Evolutionary conservation across 2,888 invertebrate genomes (phyloP).

Genomic region (Hemaris fuciformis): DNA sequence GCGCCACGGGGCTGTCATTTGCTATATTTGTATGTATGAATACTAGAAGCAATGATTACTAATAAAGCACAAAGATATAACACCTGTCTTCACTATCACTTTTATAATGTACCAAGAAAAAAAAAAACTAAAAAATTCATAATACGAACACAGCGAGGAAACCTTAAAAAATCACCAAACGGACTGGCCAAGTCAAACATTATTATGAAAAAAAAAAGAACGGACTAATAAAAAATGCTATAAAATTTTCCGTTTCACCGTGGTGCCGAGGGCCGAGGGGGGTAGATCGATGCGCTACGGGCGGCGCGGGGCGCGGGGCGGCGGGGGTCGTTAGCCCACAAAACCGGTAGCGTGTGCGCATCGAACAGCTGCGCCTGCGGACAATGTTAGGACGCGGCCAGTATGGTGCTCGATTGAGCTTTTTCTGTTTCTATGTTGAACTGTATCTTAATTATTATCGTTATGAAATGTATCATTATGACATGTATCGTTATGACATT

Average conservation of each 20-base stretch:
- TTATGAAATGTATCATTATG: no score
- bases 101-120: background rate
- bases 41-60: no score
- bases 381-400: constrained; percentile 16
- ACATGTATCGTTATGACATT: no score
- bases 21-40: no score
- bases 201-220: constrained; percentile 13
- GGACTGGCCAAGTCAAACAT: background rate
- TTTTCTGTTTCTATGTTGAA: no score
- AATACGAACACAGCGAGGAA: background rate
- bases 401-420: background rate
- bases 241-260: constrained; percentile 63
- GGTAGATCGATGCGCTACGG: constrained; percentile 27
- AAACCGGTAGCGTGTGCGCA: constrained; percentile 78
- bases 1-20: no score
- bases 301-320: constrained; percentile 31
- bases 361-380: constrained; percentile 74
- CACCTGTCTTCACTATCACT: no score
- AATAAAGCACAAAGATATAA: no score
- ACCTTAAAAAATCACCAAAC: background rate
- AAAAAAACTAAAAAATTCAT: background rate
- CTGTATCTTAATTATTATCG: no score
- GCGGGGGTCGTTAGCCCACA: constrained; percentile 70
- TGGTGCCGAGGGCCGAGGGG: background rate
- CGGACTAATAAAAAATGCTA: constrained; percentile 44